Percentiles rank a stretch among this genome's conserved stretches.
phyloP scores from a whole-genome alignment of 2,113 vertebrate species.

The Tachysurus vachellii region DNA sequence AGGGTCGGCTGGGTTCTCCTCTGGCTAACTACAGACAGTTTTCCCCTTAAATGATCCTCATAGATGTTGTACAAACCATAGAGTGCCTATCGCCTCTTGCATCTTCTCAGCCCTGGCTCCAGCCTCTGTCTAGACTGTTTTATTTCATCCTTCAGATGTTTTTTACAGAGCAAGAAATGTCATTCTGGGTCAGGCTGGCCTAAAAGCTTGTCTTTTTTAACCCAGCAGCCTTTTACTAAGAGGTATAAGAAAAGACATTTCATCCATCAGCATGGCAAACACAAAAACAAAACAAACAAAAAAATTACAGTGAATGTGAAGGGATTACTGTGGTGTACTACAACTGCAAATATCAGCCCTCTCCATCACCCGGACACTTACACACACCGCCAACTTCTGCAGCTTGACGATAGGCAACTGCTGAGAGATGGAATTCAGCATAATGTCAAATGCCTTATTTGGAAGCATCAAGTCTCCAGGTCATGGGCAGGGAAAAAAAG shows the following conservation, averaged over 20 bases:
- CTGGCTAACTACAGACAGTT: neutral
- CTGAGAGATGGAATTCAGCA: conserved; percentile 52
- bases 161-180: conserved; percentile 44
- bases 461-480: conserved; percentile 46
- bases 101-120: conserved; percentile 38
- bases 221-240: conserved; percentile 6
- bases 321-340: conserved; percentile 41
- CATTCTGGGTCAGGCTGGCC: conserved; percentile 37
- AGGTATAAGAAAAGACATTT: conserved; percentile 31
- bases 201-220: conserved; percentile 17
- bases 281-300: neutral
- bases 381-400: conserved; percentile 41
- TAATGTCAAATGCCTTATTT: conserved; percentile 52
- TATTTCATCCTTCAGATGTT: conserved; percentile 51
- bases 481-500: conserved; percentile 31
- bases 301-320: conserved; percentile 32
- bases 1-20: conserved; percentile 15
- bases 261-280: conserved; percentile 20
- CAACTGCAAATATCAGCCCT: conserved; percentile 45
- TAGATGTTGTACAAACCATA: conserved; percentile 27
- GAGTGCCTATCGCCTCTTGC: conserved; percentile 28
- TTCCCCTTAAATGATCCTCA: conserved; percentile 44
- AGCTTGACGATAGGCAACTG: conserved; percentile 52
- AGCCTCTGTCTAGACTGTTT: conserved; percentile 51
- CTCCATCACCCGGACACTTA: conserved; percentile 40